Evolutionary conservation across 2,888 invertebrate genomes (phyloP).

Genomic region (Clunio marinus): DNA sequence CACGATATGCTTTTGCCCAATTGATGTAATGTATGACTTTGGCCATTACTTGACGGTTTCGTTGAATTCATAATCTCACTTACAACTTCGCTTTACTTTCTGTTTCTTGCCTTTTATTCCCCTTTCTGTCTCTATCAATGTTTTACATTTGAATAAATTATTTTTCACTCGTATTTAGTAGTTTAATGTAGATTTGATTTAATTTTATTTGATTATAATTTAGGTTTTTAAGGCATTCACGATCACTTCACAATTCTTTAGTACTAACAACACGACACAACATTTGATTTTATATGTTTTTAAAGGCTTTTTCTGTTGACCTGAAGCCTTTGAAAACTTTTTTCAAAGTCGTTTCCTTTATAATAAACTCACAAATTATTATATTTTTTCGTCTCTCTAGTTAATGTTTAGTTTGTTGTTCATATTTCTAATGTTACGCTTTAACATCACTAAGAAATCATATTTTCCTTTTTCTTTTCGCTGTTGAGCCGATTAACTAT

Average conservation of each 20-base stretch:
- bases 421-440: background rate
- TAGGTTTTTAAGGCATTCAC: background rate
- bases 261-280: background rate
- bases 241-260: background rate
- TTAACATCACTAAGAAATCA: too few relatives aligned
- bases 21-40: background rate
- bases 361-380: background rate
- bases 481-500: too few relatives aligned
- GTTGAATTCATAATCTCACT: slow-evolving; percentile 30
- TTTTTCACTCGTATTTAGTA: background rate
- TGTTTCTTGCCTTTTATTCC: background rate
- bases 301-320: too few relatives aligned
- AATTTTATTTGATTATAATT: slow-evolving; percentile 11
- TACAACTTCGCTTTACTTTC: background rate
- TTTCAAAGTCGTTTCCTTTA: background rate
- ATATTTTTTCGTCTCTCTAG: background rate
- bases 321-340: too few relatives aligned
- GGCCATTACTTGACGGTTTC: background rate
- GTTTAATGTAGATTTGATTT: background rate
- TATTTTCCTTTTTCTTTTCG: too few relatives aligned
- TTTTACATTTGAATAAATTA: background rate
- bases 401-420: background rate
- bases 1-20: slow-evolving; percentile 32
- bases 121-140: background rate
- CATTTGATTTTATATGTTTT: background rate